Base-by-base conservation (phyloP, 1,140 invertebrate species). In the Olivierus martensii region DNA sequence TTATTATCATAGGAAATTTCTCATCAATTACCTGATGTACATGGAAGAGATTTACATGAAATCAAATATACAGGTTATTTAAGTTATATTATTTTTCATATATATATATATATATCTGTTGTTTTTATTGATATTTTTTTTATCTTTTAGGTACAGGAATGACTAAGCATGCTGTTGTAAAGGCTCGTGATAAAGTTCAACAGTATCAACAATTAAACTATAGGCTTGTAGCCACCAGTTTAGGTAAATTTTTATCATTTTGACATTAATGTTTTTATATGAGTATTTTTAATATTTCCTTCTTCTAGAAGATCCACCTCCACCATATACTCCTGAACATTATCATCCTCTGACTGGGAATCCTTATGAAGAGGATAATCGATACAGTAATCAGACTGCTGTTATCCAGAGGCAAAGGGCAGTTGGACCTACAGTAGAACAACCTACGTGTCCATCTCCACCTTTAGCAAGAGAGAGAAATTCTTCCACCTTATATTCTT, bases 11-110 rank as follows among this genome's bases (percentile, higher is more conserved):
- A 68, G 67, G 60, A 71, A 52, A 64, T 77, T 34, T 67, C 69
- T 7, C 61, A 66, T 38, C 65, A 71, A 49, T 56, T 77, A 21
- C 75, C 75, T 37, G 74, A 76, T 61, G 69, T 73, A 38, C 65
- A 71, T 54, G 68, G 66, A 43, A 64, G 64, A 55, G 68, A 72
- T 41, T 54, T 73, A 15, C 67, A 73, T 47, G 67, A 71, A 37
- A 63, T 74, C 6, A 72, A 71, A 59, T 73, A 73, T 60, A 67
- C 71, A 63, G 66, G 71, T 72, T 58, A 60, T 34, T n/a, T 28
- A 19, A 28, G 39, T 46, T 53, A 10, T 28, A 2, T 28, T 2
- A 2, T 28, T 42, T 12, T 22, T 22, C 44, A n/a, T n/a, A n/a
- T n/a, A n/a, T n/a, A n/a, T n/a, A n/a, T n/a, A n/a, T n/a, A n/a